Base-by-base conservation (phyloP, 2,888 invertebrate genomes). In the Rotaria socialis region DNA sequence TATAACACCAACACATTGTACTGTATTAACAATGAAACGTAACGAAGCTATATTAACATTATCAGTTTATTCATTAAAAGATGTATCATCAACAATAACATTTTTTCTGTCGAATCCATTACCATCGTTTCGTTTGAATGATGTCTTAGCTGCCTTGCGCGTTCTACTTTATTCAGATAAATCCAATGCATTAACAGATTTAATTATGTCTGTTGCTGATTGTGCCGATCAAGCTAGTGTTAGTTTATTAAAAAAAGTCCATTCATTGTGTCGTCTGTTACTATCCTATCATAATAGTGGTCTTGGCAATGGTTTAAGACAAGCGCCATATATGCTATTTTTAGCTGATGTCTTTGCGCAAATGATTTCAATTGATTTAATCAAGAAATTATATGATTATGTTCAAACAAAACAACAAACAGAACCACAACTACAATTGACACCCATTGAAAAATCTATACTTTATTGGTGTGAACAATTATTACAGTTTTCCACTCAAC, bases 91-190 rank as follows among this genome's bases (percentile, higher is more conserved):
- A 43, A 80, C 80, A 43, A 80, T 80, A 7, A 80, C 80, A 80
- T 80, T 80, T n/a, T 80, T 80, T 47, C 80, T 80, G 11, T 80
- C 80, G 8, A 80, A 80, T 80, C 80, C 80, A 80, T 47, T 80
- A 80, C 43, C 80, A 80, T 80, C 80, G n/a, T 80, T 80, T 80
- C 80, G 80, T 80, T 80, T 80, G n/a, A 80, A 80, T n/a, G 80
- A 80, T 80, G 80, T 80, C n/a, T 35, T 80, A 47, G 80, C 80
- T 47, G 80, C 80, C 11, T 47, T 80, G 47, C 80, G 80, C 47
- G 80, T 80, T 80, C 14, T 80, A 80, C 80, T 80, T 11, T 80
- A 80, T 47, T 80, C 80, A 19, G 80, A 80, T 80, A 80, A 80
- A 80, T 80, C 80, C 4, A 80, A 80, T 80, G 80, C 80, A 80